Evolutionary conservation across 2,797 vertebrate species (phyloP).

Genomic region (Schizopygopsis pylzovi): DNA sequence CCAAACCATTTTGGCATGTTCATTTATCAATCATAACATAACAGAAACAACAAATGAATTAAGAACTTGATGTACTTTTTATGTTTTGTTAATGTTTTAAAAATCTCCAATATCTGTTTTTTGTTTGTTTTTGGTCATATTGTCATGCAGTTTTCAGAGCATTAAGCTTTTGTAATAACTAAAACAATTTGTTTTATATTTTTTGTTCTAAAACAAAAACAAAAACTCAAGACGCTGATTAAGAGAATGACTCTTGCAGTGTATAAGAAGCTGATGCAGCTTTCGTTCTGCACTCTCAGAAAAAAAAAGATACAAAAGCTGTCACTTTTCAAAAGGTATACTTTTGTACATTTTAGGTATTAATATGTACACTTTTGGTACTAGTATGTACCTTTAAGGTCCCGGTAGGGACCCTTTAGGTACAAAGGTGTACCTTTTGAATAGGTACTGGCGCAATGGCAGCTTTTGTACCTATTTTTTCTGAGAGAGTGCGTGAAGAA

Average conservation of each 20-base stretch:
- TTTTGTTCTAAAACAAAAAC: not conserved
- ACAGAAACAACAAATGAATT: constrained; percentile 3
- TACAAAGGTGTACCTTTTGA: no score
- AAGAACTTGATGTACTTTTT: no score
- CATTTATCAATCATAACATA: constrained; percentile 17
- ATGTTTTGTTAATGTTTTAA: not conserved
- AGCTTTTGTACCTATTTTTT: no score
- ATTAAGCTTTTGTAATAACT: not conserved
- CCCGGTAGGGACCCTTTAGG: no score
- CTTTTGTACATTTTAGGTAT: no score
- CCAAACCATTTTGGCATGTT: constrained; percentile 9
- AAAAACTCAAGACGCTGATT: not conserved
- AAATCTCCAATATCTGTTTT: not conserved
- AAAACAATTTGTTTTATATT: no score
- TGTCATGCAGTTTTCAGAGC: not conserved
- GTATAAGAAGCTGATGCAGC: not conserved
- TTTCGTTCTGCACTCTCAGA: no score
- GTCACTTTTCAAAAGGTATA: no score
- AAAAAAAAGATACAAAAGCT: no score
- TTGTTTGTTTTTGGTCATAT: not conserved
- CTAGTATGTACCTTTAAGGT: no score
- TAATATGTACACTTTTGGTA: no score
- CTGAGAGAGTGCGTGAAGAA: not conserved
- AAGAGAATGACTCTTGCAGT: not conserved
- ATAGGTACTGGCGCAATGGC: no score